Evolutionary conservation across 2,113 vertebrate genomes (phyloP), one percentile per base, ranked within the genome.

Genomic region (Chauna torquata): DNA sequence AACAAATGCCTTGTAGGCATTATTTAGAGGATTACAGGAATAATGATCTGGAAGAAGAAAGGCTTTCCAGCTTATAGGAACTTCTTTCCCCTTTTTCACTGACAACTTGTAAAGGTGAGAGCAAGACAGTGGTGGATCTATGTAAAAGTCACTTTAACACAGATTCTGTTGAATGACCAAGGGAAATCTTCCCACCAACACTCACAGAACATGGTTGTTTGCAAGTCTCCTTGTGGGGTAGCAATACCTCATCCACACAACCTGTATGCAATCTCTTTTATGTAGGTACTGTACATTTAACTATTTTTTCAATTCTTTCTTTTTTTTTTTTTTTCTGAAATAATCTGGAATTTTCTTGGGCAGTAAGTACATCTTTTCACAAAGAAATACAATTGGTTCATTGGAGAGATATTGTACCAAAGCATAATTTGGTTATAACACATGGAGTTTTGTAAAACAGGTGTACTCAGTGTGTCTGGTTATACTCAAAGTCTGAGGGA

Each of bases 241-340:
- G 38, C 5, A 22, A 24, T 20, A 45, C 6, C 0, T 2, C 32
- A 59, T 40, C 32, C 2, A 2, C 15, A 52, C 3, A 69, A 64
- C 32, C 72, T 13, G 25, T 76, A 49, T 36, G 30, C 36, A 79
- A 64, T 47, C 12, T 50, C 28, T 47, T 8, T 80, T 66, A 17
- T 5, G 6, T 12, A 36, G 42, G 5, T 64, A 20, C 9, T n/a
- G 12, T 30, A 6, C 8, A 32, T 16, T 15, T 45, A 80, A 42
- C 0, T 2, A 9, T 34, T n/a, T 76, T 40, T 65, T 19, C 4
- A 25, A 10, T 44, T 40, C 1, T 58, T 66, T 82, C 24, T 4
- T 25, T 83, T 87, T 25, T n/a, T 65, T 65, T 40, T 64, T 64
- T 64, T 28, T 93, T 45, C 40, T 66, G 6, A 49, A 91, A 59